Evolutionary conservation across 1,140 invertebrate genomes (phyloP).

Genomic region (Maconellicoccus hirsutus): DNA sequence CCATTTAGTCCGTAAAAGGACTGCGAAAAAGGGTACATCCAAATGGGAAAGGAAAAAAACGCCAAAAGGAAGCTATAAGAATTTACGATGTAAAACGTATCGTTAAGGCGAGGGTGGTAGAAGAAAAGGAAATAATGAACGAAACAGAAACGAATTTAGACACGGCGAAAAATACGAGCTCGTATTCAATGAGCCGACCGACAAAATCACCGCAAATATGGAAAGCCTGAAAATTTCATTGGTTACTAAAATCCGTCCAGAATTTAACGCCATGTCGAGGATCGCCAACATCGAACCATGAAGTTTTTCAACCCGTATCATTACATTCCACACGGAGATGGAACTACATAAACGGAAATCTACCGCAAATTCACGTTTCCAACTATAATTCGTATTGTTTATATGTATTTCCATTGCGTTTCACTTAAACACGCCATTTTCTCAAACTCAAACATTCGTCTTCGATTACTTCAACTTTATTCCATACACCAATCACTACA

Average conservation of each 20-base stretch:
- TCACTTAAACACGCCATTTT: too few relatives aligned
- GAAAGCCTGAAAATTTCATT: slow-evolving; percentile 13
- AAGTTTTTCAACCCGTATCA: too few relatives aligned
- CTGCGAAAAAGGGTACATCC: background rate
- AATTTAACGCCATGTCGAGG: too few relatives aligned
- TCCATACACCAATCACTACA: too few relatives aligned
- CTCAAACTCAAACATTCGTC: too few relatives aligned
- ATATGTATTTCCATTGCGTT: too few relatives aligned
- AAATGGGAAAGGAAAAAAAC: background rate
- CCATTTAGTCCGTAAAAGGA: background rate
- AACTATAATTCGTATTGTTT: too few relatives aligned
- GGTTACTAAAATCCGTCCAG: slow-evolving; percentile 17
- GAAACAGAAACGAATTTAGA: slow-evolving; percentile 21
- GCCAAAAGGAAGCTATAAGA: slow-evolving; percentile 17
- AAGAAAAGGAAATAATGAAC: slow-evolving; percentile 18
- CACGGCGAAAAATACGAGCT: slow-evolving; percentile 5
- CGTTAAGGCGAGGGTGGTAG: background rate
- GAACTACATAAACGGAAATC: too few relatives aligned
- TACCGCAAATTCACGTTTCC: too few relatives aligned
- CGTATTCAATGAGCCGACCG: slow-evolving; percentile 20
- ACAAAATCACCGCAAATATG: slow-evolving; percentile 20
- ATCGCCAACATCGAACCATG: too few relatives aligned
- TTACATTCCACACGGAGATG: too few relatives aligned
- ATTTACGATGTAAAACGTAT: slow-evolving; percentile 21
- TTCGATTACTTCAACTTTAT: too few relatives aligned